Base-by-base conservation (phyloP, 37 sponge, comb jelly and placozoan species). In the Dysidea cf. avara region DNA sequence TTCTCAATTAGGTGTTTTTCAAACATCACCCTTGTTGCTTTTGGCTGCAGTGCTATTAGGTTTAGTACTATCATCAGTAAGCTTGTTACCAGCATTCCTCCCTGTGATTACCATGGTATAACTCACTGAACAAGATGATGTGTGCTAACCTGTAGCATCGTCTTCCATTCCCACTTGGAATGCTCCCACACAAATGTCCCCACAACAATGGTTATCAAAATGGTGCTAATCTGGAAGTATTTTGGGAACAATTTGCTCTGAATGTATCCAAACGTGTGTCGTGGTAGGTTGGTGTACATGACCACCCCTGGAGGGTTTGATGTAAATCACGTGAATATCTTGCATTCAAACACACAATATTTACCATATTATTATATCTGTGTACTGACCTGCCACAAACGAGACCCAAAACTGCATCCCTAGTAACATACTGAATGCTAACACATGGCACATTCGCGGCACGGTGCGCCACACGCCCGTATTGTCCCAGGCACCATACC, bases 181-280 rank as follows among this genome's bases (percentile, higher is more conserved):
- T 92, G 58, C 17, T 72, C 88, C 25, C 72, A 6, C 30, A 71
- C 1, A 30, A 79, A 92, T 16, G 87, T 78, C 30, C 48, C 60
- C 35, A 87, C 0, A 29, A 81, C 54, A 0, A 83, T 32, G 14
- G 76, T 39, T 0, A 66, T 56, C 21, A 82, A 71, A 33, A 74
- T 58, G 2, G 80, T 56, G 0, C 89, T 83, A 2, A 92, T 24
- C 32, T 74, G 32, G 53, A 92, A 92, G 69, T 78, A 87, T 60
- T 77, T 74, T 7, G 88, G 92, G 64, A 92, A 92, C 36, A 92
- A 67, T 26, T 82, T 83, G 40, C 92, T 83, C 72, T 92, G 92
- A 50, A 92, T 64, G 61, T 54, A 74, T 0, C 89, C 84, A 68
- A 92, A 92, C 39, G 26, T 75, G 66, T 92, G 88, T 40, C 92